Base-by-base conservation (phyloP, 2,888 invertebrate species). In the Crioceris asparagi region DNA sequence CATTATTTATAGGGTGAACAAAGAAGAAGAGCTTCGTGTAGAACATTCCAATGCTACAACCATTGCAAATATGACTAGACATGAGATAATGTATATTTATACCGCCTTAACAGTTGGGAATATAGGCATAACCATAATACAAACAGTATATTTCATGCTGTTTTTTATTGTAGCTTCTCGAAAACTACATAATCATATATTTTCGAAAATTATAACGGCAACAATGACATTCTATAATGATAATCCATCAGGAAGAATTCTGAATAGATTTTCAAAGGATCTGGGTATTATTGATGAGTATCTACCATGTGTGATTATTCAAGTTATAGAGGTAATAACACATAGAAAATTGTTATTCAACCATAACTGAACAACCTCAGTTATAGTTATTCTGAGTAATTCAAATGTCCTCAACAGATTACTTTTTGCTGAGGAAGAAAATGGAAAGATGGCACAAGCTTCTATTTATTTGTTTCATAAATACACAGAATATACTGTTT, bases 241-340 rank as follows among this genome's bases (percentile, higher is more conserved):
- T n/a, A 64, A 64, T 48, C 57, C 62, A 8, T 57, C 62, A 7
- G 64, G 64, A 25, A 48, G 62, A 39, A 64, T 64, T 33, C 47
- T 64, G 26, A 64, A 64, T 38, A 50, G 62, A 37, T 66, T 73
- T 32, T 57, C 63, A 2, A 69, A 68, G 32, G 64, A 66, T 15
- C 57, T 75, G 10, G 57, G 64, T 3, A 67, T 76, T 2, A 64
- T 88, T 18, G 77, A 82, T 45, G 74, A 71, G 38, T 73, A 75
- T 50, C 74, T 87, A 32, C 63, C 64, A 3, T 50, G 53, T n/a
- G 55, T 64, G 30, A 43, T 62, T 4, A 52, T 56, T 12, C 63
- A 64, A 38, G 57, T 62, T 5, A 43, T 58, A 21, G 60, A 60
- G 45, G 61, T 62, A 48, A 52, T n/a, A n/a, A n/a, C n/a, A n/a